These are phyloP conservation scores for Sciaenops ocellatus DNA, from an alignment of 2,797 vertebrate genomes.

Conservation along the genomic window DNA sequence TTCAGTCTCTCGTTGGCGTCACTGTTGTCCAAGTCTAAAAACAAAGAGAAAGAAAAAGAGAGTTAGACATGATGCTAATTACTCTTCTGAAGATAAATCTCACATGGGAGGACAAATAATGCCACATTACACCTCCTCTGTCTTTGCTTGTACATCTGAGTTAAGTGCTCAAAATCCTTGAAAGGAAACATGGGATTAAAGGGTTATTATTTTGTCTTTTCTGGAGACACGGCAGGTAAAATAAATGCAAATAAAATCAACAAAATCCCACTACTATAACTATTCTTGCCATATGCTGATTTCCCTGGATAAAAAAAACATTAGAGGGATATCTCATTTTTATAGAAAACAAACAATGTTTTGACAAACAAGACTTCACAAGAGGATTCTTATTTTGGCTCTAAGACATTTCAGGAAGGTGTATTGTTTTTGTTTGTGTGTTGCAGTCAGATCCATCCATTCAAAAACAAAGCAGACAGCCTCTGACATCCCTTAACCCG, in stretches of 20 bases:
- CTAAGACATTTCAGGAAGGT: not conserved
- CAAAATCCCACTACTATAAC: not conserved
- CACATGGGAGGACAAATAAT: not conserved
- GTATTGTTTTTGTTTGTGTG: not conserved
- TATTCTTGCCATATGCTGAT: not conserved
- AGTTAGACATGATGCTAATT: slow-evolving; percentile 2
- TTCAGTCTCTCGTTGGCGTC: slow-evolving; percentile 91
- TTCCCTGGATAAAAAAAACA: not conserved
- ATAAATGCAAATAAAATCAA: slow-evolving; percentile 15
- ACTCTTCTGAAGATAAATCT: slow-evolving; percentile 13
- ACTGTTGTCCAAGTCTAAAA: slow-evolving; percentile 83
- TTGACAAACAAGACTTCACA: not conserved
- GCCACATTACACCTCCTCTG: not conserved
- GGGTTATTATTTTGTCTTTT: not conserved
- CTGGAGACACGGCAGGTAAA: not conserved
- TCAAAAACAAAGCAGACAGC: not conserved
- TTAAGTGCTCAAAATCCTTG: not conserved
- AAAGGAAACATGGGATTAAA: slow-evolving; percentile 11
- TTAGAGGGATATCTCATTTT: slow-evolving; percentile 7
- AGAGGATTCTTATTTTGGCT: not conserved
- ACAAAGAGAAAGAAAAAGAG: slow-evolving; percentile 14
- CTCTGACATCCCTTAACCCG: not conserved
- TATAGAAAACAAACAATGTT: not conserved
- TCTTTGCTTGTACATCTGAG: not conserved
- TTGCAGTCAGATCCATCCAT: not conserved